These are phyloP conservation scores for western clawed frog (Xenopus tropicalis) DNA, from an alignment of 2,113 vertebrate species.

Conservation along the genomic window DNA sequence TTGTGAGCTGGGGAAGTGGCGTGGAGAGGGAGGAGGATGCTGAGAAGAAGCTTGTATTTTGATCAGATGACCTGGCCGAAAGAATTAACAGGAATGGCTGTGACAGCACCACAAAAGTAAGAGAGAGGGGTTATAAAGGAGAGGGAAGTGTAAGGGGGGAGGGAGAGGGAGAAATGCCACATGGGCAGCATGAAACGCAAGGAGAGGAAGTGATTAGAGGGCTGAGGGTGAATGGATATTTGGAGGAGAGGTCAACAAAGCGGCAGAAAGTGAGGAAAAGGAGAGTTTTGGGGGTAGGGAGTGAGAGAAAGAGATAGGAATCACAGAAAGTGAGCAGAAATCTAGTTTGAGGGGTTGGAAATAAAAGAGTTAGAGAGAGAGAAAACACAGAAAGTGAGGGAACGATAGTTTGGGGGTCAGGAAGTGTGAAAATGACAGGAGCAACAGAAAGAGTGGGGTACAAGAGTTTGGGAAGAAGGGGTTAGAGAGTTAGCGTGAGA, in stretches of 20 bases:
- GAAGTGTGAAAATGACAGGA: conserved; percentile 42
- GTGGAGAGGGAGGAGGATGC: conserved; percentile 15
- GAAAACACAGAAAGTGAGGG: neutral
- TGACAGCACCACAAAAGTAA: conserved; percentile 43
- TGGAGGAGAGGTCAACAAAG: neutral
- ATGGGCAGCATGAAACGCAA: neutral
- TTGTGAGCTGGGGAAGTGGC: conserved; percentile 18
- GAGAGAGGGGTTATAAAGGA: conserved; percentile 34
- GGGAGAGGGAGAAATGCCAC: neutral
- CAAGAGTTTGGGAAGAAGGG: no score
- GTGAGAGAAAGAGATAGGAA: no score
- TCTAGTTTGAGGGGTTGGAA: no score
- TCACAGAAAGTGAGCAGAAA: no score
- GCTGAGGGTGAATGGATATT: conserved; percentile 26
- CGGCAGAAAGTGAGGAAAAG: neutral
- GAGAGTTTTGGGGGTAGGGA: neutral
- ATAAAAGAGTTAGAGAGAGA: no score
- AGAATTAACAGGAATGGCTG: conserved; percentile 39
- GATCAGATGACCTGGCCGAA: conserved; percentile 34
- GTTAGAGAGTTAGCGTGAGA: conserved; percentile 17
- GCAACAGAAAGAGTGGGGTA: conserved; percentile 51
- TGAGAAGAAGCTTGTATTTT: conserved; percentile 26
- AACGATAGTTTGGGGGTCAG: neutral
- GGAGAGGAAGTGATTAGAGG: conserved; percentile 11
- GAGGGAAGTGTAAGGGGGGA: neutral